phyloP scores from a whole-genome alignment of 1,140 invertebrate species.

The Platyscapa corneri region DNA sequence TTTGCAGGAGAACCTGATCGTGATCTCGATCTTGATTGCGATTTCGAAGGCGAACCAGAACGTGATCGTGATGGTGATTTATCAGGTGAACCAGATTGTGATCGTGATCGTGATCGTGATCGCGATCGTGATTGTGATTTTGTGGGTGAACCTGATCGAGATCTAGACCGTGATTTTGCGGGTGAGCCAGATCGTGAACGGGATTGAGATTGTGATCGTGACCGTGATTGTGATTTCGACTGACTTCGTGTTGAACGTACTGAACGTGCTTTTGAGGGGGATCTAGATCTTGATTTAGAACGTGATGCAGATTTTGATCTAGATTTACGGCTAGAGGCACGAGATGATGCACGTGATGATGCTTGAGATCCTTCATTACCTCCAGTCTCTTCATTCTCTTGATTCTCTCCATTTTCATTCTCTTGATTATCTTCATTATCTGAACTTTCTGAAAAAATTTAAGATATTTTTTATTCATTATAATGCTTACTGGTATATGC shows the following conservation, averaged over 20 bases:
- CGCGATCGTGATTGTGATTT: constrained; percentile 58
- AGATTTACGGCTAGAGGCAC: constrained; percentile 55
- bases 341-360: constrained; percentile 60
- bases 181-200: constrained; percentile 59
- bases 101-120: constrained; percentile 56
- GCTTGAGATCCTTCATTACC: constrained; percentile 64
- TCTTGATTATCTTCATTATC: constrained; percentile 50
- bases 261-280: constrained; percentile 60
- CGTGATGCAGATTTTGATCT: constrained; percentile 54
- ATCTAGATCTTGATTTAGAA: constrained; percentile 56
- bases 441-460: constrained; percentile 41
- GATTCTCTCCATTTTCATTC: constrained; percentile 60
- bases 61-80: constrained; percentile 60
- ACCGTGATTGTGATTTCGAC: constrained; percentile 59
- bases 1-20: constrained; percentile 59
- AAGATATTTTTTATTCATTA: background rate
- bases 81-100: constrained; percentile 65
- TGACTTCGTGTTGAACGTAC: constrained; percentile 57
- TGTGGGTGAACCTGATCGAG: constrained; percentile 51
- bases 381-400: constrained; percentile 43
- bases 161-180: constrained; percentile 64
- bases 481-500: background rate
- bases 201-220: constrained; percentile 59
- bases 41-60: constrained; percentile 56
- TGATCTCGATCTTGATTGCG: constrained; percentile 61